Evolutionary conservation across 92 coral and sea anemone species (phyloP), one percentile per base, ranked within the genome.

Genomic region (Scolanthus callimorphus): DNA sequence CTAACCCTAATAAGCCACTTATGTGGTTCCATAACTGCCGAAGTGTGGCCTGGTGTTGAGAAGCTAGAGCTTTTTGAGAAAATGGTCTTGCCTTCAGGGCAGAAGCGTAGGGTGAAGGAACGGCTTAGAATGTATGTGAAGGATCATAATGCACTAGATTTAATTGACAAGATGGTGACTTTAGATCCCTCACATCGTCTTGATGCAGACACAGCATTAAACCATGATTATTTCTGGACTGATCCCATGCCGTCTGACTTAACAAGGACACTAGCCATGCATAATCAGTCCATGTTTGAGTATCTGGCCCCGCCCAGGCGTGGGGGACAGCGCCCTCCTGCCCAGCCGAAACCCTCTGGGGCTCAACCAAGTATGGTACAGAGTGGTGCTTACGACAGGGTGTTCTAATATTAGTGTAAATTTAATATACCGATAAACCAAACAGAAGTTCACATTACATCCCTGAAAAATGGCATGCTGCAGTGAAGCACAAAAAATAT

Each of bases 161-260:
- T 94, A 71, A 80, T 94, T 69, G 99, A 94, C 81, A 90, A 89
- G 68, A 80, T 89, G 94, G 45, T 94, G 46, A 60, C 83, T 8
- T 79, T 94, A 31, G 99, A 94, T 31, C 99, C 99, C 11, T 56
- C 67, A 3, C 96, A 88, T 43, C 85, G 99, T 41, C 63, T 94
- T 20, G 97, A 94, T 76, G 91, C 96, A n/a, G 96, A 94, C 45
- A 51, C 87, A 27, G 99, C 99, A 4, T 53, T 94, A 55, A 89
- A 94, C 54, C 96, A 94, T 65, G 99, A 94, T 49, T 81, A 81
- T 74, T 94, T 88, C 67, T 94, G 99, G 99, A 94, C 92, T 1
- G 99, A 94, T 51, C 99, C 99, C 1, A 70, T 94, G 99, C 99
- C 99, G 9, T 71, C 78, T 31, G 99, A 94, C 62, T 82, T 94